Conservation (phyloP, 2,797 vertebrate genomes). For the Distichodus sexfasciatus region DNA sequence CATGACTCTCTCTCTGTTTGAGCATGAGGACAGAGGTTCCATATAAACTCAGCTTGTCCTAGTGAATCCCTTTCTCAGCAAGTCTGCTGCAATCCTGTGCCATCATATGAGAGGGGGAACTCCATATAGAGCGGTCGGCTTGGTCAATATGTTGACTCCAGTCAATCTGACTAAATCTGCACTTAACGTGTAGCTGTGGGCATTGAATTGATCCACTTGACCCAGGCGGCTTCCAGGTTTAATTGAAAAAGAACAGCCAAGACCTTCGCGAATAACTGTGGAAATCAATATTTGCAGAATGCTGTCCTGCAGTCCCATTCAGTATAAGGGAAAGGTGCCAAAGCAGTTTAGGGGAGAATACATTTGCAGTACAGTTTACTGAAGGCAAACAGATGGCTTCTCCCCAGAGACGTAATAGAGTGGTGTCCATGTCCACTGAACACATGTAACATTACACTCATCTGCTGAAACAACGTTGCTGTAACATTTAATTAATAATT, state of each 20-base stretch:
- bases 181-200: slow-evolving; percentile 47
- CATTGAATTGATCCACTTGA: slow-evolving; percentile 52
- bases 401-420: background rate
- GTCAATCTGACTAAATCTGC: slow-evolving; percentile 50
- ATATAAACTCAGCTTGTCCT: background rate
- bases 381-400: slow-evolving; percentile 19
- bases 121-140: slow-evolving; percentile 2
- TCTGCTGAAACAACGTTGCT: too few species aligned
- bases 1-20: slow-evolving; percentile 7
- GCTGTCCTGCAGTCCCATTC: slow-evolving; percentile 26
- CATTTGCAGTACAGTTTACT: slow-evolving; percentile 4
- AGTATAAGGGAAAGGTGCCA: slow-evolving; percentile 5
- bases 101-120: slow-evolving; percentile 31
- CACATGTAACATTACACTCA: slow-evolving; percentile 14
- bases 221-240: slow-evolving; percentile 49
- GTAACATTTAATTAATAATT: too few species aligned
- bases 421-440: slow-evolving; percentile 2
- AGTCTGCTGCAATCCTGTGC: slow-evolving; percentile 30
- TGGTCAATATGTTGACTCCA: slow-evolving; percentile 48
- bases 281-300: slow-evolving; percentile 50
- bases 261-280: slow-evolving; percentile 54
- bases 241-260: slow-evolving; percentile 57
- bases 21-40: slow-evolving; percentile 11
- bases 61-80: slow-evolving; percentile 3
- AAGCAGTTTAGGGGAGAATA: background rate